Evolutionary conservation across 2,113 vertebrate genomes (phyloP).

Genomic region (Acanthisitta chloris): DNA sequence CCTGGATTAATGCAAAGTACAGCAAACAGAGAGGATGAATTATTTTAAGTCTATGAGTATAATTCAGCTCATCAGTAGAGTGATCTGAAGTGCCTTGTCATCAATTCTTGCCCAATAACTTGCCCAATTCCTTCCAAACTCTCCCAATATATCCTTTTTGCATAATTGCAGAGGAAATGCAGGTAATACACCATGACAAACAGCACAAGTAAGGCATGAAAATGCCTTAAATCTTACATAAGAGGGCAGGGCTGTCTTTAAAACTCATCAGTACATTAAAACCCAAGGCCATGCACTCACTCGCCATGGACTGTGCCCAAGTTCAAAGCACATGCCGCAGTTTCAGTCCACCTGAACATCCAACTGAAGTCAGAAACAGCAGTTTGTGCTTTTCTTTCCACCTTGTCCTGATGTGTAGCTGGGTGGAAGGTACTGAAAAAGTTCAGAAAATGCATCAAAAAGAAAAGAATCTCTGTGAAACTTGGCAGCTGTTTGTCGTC

Average conservation of each 20-base stretch:
- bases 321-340: fast-evolving
- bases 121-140: background rate
- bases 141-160: background rate
- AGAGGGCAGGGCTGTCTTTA: background rate
- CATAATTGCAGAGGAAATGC: background rate
- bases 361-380: background rate
- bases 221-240: background rate
- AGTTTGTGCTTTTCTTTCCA: background rate
- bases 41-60: background rate
- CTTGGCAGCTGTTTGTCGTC: background rate
- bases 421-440: background rate
- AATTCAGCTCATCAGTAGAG: background rate
- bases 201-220: background rate
- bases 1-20: background rate
- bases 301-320: background rate
- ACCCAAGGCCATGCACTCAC: background rate
- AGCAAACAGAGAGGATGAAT: background rate
- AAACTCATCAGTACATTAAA: background rate
- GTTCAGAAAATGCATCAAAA: background rate
- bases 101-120: background rate
- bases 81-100: background rate
- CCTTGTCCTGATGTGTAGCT: background rate
- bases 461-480: background rate
- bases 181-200: background rate
- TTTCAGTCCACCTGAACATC: background rate